Evolutionary conservation across 2,888 invertebrate species (phyloP), one percentile per base, ranked within the genome.

Genomic region (Harpagoxenus sublaevis): DNA sequence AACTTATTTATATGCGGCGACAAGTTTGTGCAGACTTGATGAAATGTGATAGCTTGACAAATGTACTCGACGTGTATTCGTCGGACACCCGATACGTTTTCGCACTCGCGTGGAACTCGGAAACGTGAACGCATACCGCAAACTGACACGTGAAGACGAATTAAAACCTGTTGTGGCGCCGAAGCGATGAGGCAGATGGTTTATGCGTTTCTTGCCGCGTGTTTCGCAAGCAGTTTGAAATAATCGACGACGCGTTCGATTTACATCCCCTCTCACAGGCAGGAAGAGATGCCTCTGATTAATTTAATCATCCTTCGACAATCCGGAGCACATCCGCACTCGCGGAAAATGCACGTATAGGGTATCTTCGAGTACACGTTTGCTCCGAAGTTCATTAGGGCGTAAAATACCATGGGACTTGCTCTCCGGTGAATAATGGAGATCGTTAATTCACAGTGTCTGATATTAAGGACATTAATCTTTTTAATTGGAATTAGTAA

Each of bases 31-130:
- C n/a, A n/a, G 28, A 28, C 3, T 42, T 28, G 3, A 4, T 28
- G 3, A 4, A 53, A 51, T 4, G 45, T 35, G 5, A 28, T 1
- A 18, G 6, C 39, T 12, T 15, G 2, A 78, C 9, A 18, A 45
- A 35, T 1, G n/a, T 4, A 12, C n/a, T 48, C 6, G 39, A 45
- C 1, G 12, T 12, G 53, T 55, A 68, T 23, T 78, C 42, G 15
- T 10, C 12, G 31, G 55, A 70, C 78, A 78, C 78, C 70, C 68
- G 68, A 78, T 78, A 68, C 15, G n/a, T 68, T 68, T 78, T 78
- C n/a, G 70, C 55, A n/a, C 42, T 70, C 55, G 45, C 55, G n/a
- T n/a, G 55, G 68, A 78, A 78, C 78, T 78, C 68, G 78, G 78
- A 55, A 70, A 78, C 5, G 55, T n/a, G 68, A 66, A 31, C 31